Evolutionary conservation across 2,797 vertebrate genomes (phyloP), one percentile per base, ranked within the genome.

Genomic region (Pangasius djambal): DNA sequence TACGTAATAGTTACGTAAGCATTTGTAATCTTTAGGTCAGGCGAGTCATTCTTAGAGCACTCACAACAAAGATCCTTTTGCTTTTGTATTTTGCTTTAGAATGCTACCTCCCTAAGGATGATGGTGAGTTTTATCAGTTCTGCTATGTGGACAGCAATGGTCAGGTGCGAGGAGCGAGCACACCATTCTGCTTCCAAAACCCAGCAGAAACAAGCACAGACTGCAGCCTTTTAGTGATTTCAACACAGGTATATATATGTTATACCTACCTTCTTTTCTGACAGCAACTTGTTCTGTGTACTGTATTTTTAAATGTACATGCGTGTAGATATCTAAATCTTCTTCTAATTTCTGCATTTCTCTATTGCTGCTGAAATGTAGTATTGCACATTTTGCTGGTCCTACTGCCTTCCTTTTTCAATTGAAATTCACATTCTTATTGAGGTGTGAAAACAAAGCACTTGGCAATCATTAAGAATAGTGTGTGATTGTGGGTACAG

Each of bases 91-190:
- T 75, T 59, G 4, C 22, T 1, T 91, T 92, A 99, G 98, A 97
- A 9, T 98, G 97, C 90, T 98, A 98, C 93, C 95, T 99, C 65
- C 98, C 98, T 0, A 98, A 97, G 85, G 97, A 98, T 52, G 97
- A 97, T 40, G 94, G 96, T 0, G 96, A 97, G 83, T 97, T 97
- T 92, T 99, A 99, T 93, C 98, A 99, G 95, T 99, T 99, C 96
- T 99, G 98, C 94, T 99, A 99, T 61, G 86, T 99, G 0, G 97
- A 98, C 94, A 94, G 92, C 37, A 92, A 90, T 0, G 97, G 97
- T 0, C 89, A 96, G 83, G 96, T 99, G 78, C 95, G 95, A 67
- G 98, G 98, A 89, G 97, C 97, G 90, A 99, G 98, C 59, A 95
- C 96, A 6, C 97, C 98, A 8, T 99, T 99, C 94, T 97, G 97